Percentiles rank a stretch among this genome's conserved stretches.
Conservation (phyloP, 1,140 invertebrate species). For the Procambarus clarkii region DNA sequence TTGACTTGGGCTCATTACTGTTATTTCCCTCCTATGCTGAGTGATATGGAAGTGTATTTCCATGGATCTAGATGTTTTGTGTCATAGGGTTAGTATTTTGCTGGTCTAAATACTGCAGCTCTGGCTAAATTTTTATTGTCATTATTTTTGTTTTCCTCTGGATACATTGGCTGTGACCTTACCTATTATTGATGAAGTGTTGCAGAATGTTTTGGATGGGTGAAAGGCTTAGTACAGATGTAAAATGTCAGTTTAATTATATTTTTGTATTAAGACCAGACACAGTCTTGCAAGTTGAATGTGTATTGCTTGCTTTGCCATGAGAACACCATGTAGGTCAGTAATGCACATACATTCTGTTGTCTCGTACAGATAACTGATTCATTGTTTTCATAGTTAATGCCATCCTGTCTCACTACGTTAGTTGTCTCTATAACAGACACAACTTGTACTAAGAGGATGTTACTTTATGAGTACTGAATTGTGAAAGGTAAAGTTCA, state of each 20-base stretch:
- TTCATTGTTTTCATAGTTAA: no score
- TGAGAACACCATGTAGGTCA: no score
- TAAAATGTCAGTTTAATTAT: background rate
- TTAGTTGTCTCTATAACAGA: no score
- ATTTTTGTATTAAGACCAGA: background rate
- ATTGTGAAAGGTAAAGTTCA: no score
- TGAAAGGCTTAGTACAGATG: background rate
- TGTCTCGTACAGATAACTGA: no score
- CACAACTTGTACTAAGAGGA: no score
- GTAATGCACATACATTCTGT: no score
- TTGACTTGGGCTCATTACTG: slow-evolving; percentile 4
- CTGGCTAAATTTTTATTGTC: background rate
- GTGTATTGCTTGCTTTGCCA: no score
- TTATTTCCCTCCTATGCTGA: slow-evolving; percentile 1
- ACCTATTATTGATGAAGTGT: background rate
- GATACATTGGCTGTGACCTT: background rate
- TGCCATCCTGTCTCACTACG: no score
- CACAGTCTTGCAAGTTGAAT: no score
- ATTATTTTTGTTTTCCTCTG: slow-evolving; percentile 2
- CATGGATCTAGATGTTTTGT: background rate
- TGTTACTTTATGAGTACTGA: no score
- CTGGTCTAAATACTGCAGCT: slow-evolving; percentile 3
- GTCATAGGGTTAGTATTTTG: slow-evolving; percentile 22
- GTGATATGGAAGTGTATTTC: slow-evolving; percentile 19
- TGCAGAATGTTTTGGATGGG: background rate